phyloP scores from a whole-genome alignment of 1,140 invertebrate species.

The Penaeus japonicus region DNA sequence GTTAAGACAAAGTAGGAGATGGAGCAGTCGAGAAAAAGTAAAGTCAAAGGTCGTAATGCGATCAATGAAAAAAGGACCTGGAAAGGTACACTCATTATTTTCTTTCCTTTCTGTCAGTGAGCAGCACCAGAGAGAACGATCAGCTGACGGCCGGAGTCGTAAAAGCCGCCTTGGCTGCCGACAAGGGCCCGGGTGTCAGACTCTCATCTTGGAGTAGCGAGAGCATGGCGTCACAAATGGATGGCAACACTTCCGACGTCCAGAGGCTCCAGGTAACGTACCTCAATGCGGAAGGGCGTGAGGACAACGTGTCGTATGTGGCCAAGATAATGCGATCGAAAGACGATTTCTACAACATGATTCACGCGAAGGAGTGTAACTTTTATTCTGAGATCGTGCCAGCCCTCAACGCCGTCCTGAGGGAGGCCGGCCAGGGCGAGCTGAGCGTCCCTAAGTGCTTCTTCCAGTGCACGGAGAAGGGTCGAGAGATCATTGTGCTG shows the following conservation, averaged over 20 bases:
- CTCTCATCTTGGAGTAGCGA: conserved; percentile 16
- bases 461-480: background rate
- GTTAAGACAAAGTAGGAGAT: no score
- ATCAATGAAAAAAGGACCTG: no score
- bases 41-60: no score
- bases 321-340: background rate
- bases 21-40: no score
- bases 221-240: background rate
- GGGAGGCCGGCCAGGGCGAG: background rate
- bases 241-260: conserved; percentile 15
- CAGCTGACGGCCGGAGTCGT: background rate
- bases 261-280: conserved; percentile 11
- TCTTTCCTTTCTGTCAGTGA: no score
- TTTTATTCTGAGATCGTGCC: conserved; percentile 30
- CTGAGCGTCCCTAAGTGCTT: conserved; percentile 13
- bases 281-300: background rate
- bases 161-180: background rate
- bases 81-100: no score
- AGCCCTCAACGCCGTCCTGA: background rate
- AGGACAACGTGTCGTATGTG: background rate
- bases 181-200: background rate
- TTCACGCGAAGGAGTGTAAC: background rate
- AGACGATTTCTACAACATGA: background rate
- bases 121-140: no score
- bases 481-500: background rate